Base-by-base conservation (phyloP, 1,140 invertebrate genomes). In the Solenopsis invicta region DNA sequence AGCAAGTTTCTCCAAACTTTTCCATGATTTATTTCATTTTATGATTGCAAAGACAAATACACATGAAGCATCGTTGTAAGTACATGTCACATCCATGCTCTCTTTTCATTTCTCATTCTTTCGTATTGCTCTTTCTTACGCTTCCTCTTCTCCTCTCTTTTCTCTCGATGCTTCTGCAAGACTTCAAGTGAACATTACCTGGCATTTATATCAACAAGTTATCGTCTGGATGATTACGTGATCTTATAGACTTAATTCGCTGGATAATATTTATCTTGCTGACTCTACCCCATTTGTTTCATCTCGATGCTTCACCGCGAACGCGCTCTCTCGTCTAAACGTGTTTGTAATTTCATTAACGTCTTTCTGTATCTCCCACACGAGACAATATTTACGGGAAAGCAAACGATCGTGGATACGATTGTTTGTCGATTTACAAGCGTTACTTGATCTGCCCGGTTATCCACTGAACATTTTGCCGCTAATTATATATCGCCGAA, bases 61-160 rank as follows among this genome's bases (percentile, higher is more conserved):
- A 87, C 76, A 89, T 76, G 88, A 89, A 90, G 89, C 88, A 89
- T 89, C 88, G 75, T 90, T 90, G 89, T 89, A 85, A 90, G 87
- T 81, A 88, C 59, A 88, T 48, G 37, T 52, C 18, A 61, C 37
- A 16, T 12, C 21, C 52, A 12, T 12, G 8, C 13, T 54, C 29
- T 41, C 37, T 29, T 54, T 48, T 5, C 2, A 13, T 10, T 24
- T 37, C 13, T n/a, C 18, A 54, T 66, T 24, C 6, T 66, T 54
- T 24, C 21, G 13, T 24, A 29, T 54, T 71, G 64, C 56, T 48
- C 13, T 41, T 85, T 64, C 34, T 29, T 24, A 13, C 41, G 1
- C 13, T 52, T 48, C 34, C n/a, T 21, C 10, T 37, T 12, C 48
- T 56, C 4, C 0, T 54, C n/a, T 72, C 21, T 52, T 5, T 29